phyloP scores from a whole-genome alignment of 1,140 invertebrate species.

The Drosophila sturtevanti region DNA sequence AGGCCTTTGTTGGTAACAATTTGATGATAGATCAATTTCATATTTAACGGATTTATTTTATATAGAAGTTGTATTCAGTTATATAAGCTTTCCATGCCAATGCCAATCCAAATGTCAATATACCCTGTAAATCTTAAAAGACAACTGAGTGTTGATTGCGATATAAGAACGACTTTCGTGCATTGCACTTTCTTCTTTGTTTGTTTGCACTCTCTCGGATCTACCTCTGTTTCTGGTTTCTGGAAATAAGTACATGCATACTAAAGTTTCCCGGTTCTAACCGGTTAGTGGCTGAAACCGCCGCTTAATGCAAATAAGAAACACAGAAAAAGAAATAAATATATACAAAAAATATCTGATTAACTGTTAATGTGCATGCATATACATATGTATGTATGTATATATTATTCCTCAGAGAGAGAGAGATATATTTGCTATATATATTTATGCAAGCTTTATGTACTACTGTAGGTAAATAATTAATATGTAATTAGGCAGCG shows the following conservation, averaged over 20 bases:
- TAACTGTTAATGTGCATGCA: not conserved
- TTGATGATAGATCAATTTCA: no score
- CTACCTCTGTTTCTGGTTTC: slow-evolving; percentile 1
- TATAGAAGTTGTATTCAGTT: no score
- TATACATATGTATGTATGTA: not conserved
- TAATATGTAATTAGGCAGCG: not conserved
- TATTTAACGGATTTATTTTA: no score
- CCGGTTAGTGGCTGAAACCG: slow-evolving; percentile 41
- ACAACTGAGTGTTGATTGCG: not conserved
- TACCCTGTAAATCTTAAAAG: no score
- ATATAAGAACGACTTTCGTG: slow-evolving; percentile 22
- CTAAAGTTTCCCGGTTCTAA: slow-evolving; percentile 45
- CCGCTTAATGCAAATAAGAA: not conserved
- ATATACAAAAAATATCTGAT: slow-evolving; percentile 6
- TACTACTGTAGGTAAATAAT: not conserved
- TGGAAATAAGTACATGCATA: no score
- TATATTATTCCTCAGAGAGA: not conserved
- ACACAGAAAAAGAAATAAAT: slow-evolving; percentile 28
- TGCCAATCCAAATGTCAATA: no score
- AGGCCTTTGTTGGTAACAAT: no score
- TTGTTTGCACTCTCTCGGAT: slow-evolving; percentile 20
- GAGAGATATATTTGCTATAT: not conserved
- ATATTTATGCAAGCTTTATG: not conserved
- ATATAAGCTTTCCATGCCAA: no score
- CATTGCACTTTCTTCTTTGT: slow-evolving; percentile 58